phyloP scores from a whole-genome alignment of 2,888 invertebrate species.

The Sthenelais limicola region DNA sequence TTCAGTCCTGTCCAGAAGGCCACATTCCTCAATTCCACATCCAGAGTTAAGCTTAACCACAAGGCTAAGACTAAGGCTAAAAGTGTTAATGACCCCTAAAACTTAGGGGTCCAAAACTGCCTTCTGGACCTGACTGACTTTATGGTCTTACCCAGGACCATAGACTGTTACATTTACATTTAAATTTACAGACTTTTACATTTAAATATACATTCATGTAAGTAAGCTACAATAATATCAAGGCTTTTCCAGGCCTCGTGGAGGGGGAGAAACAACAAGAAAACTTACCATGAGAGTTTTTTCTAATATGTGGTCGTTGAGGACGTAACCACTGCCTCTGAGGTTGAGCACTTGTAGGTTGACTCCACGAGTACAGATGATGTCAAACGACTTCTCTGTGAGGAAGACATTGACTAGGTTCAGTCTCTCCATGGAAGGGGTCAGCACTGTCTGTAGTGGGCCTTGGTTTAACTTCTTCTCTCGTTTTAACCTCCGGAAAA shows the following conservation, averaged over 20 bases:
- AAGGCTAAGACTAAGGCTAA: no score
- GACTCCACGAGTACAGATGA: constrained; percentile 59
- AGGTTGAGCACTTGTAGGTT: constrained; percentile 60
- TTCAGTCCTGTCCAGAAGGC: no score
- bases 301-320: constrained; percentile 61
- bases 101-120: no score
- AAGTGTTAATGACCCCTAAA: no score
- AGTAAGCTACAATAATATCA: neutral
- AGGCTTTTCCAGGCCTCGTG: no score
- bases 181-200: neutral
- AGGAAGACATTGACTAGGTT: constrained; percentile 62
- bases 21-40: no score
- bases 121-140: no score
- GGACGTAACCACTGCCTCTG: constrained; percentile 64
- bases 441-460: constrained; percentile 56
- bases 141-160: no score
- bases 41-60: no score
- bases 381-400: constrained; percentile 58
- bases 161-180: no score
- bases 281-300: constrained; percentile 59
- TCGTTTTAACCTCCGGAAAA: constrained; percentile 59
- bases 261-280: neutral
- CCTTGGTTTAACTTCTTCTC: constrained; percentile 60
- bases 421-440: constrained; percentile 60
- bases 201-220: neutral